phyloP scores from a whole-genome alignment of 2,797 vertebrate species.

The Rallus crepitans region DNA sequence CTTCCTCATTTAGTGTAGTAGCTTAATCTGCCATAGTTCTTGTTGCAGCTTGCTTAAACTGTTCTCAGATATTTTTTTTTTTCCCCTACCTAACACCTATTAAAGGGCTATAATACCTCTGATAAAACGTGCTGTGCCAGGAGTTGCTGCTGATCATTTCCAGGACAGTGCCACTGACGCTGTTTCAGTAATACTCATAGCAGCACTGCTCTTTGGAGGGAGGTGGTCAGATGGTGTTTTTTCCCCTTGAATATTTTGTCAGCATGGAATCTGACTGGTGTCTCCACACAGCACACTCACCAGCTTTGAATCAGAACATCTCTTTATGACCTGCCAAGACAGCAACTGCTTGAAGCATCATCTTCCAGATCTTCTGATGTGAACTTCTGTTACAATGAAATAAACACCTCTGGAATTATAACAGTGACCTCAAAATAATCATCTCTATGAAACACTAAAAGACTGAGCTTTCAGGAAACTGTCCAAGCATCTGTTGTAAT shows the following conservation, averaged over 20 bases:
- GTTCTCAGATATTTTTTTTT: background rate
- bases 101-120: background rate
- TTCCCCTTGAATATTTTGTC: background rate
- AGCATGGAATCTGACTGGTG: background rate
- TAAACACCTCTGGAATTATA: background rate
- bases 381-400: background rate
- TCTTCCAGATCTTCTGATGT: background rate
- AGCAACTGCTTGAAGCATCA: background rate
- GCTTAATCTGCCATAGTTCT: slow-evolving; percentile 4
- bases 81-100: background rate
- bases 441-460: background rate
- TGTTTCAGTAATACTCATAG: background rate
- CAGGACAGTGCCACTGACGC: background rate
- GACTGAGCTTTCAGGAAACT: background rate
- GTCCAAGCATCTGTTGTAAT: background rate
- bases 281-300: background rate
- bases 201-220: background rate
- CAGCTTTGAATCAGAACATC: background rate
- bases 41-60: slow-evolving; percentile 32
- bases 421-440: background rate
- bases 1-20: background rate
- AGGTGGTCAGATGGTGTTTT: background rate
- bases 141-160: background rate
- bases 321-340: background rate
- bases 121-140: background rate